Percentiles rank a stretch among this genome's conserved stretches.
Conservation (phyloP, 1,140 invertebrate species). For the Lethrus apterus region DNA sequence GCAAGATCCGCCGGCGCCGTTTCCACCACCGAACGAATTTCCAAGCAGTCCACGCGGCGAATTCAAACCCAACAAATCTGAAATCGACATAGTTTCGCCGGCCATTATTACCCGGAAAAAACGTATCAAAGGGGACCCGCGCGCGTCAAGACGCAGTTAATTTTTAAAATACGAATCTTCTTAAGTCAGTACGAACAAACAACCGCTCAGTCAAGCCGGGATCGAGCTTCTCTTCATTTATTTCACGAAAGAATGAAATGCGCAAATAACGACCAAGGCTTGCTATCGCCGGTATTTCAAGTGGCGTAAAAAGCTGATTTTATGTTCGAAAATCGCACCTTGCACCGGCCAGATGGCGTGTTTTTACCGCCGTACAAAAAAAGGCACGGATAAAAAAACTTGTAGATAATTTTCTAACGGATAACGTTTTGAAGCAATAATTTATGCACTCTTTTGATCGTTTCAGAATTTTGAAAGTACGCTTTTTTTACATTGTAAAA, state of each 20-base stretch:
- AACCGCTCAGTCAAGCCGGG: constrained; percentile 13
- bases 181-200: too few relatives aligned
- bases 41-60: constrained; percentile 45
- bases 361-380: constrained; percentile 4
- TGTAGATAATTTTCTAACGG: neutral
- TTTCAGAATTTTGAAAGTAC: too few relatives aligned
- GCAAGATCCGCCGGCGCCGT: constrained; percentile 20
- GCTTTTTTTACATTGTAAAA: too few relatives aligned
- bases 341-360: constrained; percentile 9
- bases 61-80: constrained; percentile 48
- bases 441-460: too few relatives aligned
- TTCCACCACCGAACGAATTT: constrained; percentile 30
- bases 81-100: constrained; percentile 43
- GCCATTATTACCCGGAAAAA: constrained; percentile 24
- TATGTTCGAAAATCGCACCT: neutral
- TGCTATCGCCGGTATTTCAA: neutral
- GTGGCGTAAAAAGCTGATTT: constrained; percentile 4
- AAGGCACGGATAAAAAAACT: too few relatives aligned
- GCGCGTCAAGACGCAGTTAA: constrained; percentile 11
- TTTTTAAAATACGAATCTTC: constrained; percentile 15
- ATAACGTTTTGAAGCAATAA: neutral
- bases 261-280: neutral
- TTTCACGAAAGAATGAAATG: constrained; percentile 12
- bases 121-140: constrained; percentile 9
- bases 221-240: constrained; percentile 14